A percentile compares a stretch with the other conserved stretches of the same genome.
Evolutionary conservation across 2,797 vertebrate genomes (phyloP).

Genomic region (Hirundo rustica): DNA sequence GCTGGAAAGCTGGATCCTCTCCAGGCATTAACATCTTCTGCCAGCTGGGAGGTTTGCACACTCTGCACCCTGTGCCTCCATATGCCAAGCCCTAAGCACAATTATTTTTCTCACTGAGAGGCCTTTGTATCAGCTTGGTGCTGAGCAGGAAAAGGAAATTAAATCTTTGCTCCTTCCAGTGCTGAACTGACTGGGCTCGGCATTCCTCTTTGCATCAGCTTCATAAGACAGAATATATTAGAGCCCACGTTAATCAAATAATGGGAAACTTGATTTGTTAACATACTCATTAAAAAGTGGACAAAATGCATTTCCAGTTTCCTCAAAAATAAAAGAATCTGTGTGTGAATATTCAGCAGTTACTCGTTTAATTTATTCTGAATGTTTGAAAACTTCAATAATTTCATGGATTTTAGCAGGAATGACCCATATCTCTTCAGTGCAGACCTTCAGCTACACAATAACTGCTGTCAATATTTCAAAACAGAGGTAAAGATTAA

Average conservation of each 20-base stretch:
- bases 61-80: background rate
- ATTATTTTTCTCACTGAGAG: background rate
- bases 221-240: background rate
- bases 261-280: background rate
- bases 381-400: background rate
- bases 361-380: background rate
- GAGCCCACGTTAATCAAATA: background rate
- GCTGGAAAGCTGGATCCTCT: background rate
- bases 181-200: background rate
- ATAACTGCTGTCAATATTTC: background rate
- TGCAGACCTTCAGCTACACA: background rate
- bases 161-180: background rate
- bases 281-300: background rate
- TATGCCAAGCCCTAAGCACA: background rate
- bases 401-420: background rate
- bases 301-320: background rate
- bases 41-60: background rate
- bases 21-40: background rate
- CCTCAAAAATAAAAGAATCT: background rate
- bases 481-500: background rate
- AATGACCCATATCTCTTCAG: background rate
- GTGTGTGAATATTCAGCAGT: background rate
- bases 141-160: constrained; percentile 17
- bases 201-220: background rate
- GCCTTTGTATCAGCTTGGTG: background rate